Evolutionary conservation across 2,113 vertebrate genomes (phyloP), one percentile per base, ranked within the genome.

Genomic region (Hiodon alosoides): DNA sequence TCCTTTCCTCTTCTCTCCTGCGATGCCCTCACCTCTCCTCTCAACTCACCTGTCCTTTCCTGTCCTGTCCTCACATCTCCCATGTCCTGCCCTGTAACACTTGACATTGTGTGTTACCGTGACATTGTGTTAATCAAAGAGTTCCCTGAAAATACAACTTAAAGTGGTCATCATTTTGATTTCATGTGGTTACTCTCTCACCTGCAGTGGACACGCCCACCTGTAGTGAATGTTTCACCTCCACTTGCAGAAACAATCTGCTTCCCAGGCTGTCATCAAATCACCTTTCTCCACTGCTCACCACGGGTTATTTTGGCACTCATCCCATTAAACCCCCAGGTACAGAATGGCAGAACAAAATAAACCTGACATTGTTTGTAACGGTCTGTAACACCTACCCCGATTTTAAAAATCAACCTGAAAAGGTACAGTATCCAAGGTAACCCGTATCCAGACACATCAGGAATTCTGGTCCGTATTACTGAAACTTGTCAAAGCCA

Each of bases 231-330:
- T 92, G 91, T 66, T 84, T 89, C 75, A 84, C 84, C 13, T 0
- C 3, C 70, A 90, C 86, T 74, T 92, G 91, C 79, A 81, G 84
- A 76, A 82, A 83, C 62, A 92, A 92, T 78, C 78, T 91, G 4
- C 71, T 89, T 52, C 79, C 86, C 48, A 71, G 78, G 65, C 61
- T 90, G 53, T 83, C 73, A 14, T 78, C 66, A 2, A 31, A 57
- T 17, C 53, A 17, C 13, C 17, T 79, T 31, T 58, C 76, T 14
- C 76, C 79, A 7, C 78, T 90, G 11, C 89, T 94, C 71, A 95
- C 94, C 3, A 93, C 94, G 0, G 94, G 94, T 72, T 95, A 95
- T 83, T 94, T 92, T 77, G 90, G 91, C 79, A 78, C 69, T 3
- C 78, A 75, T 47, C 90, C 90, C 4, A 75, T 72, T 14, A 95